Evolutionary conservation across 2,113 vertebrate species (phyloP).

Genomic region (Stercorarius parasiticus): DNA sequence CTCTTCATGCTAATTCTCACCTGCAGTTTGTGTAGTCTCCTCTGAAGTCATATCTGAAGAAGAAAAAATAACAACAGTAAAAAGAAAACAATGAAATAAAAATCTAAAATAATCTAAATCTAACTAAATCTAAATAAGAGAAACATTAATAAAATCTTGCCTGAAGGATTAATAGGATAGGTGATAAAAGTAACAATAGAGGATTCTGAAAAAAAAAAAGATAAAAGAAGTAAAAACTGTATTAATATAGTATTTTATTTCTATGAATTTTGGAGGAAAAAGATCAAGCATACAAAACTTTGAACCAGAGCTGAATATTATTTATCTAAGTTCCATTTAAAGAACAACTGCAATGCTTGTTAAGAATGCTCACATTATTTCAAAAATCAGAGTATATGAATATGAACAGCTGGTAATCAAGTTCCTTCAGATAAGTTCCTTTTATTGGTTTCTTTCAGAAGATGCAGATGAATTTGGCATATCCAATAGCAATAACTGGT

Average conservation of each 20-base stretch:
- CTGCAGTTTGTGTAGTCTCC: slow-evolving; percentile 59
- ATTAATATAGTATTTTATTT: background rate
- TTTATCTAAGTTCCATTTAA: background rate
- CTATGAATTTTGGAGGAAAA: background rate
- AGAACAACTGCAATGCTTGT: background rate
- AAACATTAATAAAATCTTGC: slow-evolving; percentile 61
- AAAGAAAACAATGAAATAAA: background rate
- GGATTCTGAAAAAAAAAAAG: slow-evolving; percentile 14
- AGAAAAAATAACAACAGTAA: slow-evolving; percentile 2
- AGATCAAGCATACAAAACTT: background rate
- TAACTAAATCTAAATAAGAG: slow-evolving; percentile 23
- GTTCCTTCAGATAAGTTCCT: background rate
- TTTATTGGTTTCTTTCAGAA: background rate
- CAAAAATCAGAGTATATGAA: background rate
- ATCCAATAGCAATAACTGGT: background rate
- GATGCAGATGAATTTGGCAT: background rate
- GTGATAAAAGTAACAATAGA: slow-evolving; percentile 55
- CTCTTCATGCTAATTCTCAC: slow-evolving; percentile 45
- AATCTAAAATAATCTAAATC: background rate
- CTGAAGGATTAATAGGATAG: slow-evolving; percentile 58
- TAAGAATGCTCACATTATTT: background rate
- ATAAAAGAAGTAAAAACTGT: background rate
- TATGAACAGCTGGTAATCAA: background rate
- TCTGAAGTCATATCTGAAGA: slow-evolving; percentile 57
- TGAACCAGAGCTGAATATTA: background rate